A percentile compares a stretch with the other conserved stretches of the same genome.
Conservation (phyloP, 2,888 invertebrate species). For the Chymomyza fuscimana region DNA sequence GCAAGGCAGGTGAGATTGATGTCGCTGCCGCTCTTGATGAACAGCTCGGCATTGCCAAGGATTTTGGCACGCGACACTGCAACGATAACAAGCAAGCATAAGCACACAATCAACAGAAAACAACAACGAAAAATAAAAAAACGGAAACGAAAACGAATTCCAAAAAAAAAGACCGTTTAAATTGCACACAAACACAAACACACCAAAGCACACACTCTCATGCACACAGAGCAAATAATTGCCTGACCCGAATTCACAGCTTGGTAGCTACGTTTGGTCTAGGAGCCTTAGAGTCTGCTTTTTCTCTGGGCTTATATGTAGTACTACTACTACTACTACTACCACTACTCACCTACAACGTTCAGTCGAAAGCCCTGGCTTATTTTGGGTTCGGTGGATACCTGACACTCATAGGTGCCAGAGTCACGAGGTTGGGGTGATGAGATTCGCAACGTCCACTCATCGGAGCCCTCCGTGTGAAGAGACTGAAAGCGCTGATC, state of each 20-base stretch:
- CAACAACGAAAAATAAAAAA: constrained; percentile 1
- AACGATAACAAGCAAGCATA: constrained; percentile 28
- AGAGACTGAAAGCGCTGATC: constrained; percentile 87
- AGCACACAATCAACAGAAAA: constrained; percentile 12
- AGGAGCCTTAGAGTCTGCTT: not conserved
- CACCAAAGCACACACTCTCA: not conserved
- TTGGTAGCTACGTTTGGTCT: not conserved
- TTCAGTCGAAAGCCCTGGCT: constrained; percentile 86
- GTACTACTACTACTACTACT: too few relatives aligned
- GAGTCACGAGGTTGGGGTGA: constrained; percentile 86
- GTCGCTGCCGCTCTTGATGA: constrained; percentile 94
- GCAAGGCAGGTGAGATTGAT: constrained; percentile 95
- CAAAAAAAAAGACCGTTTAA: constrained; percentile 22
- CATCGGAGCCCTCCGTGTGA: constrained; percentile 86
- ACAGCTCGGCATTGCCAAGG: constrained; percentile 91
- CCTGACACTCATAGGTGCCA: constrained; percentile 88
- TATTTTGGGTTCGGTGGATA: constrained; percentile 88
- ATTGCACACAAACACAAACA: constrained; percentile 18
- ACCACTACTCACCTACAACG: constrained; percentile 84
- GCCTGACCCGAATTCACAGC: constrained; percentile 4
- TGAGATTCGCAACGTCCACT: constrained; percentile 86
- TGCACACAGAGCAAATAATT: constrained; percentile 23
- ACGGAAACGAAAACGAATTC: constrained; percentile 12
- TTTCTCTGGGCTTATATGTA: not conserved
- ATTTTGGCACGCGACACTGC: constrained; percentile 95